Conservation (phyloP, 30 jellyfish, hydroid and myxozoan species). For the Mastigias papua region DNA sequence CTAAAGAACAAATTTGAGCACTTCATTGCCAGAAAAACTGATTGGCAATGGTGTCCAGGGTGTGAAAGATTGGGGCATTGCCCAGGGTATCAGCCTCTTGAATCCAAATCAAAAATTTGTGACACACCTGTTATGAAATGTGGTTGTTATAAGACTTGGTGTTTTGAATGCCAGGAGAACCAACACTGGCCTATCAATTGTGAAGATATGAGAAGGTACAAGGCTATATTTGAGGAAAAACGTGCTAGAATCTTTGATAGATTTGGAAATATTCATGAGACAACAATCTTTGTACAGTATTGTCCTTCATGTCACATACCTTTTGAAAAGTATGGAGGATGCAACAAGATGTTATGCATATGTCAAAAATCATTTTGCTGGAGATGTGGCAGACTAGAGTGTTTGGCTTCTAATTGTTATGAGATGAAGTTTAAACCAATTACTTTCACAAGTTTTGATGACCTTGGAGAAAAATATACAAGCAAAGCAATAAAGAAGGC, state of each 20-base stretch:
- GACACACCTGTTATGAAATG: constrained; percentile 42
- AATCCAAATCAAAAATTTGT: neutral
- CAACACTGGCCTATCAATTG: constrained; percentile 65
- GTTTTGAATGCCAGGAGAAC: constrained; percentile 40
- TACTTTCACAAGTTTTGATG: constrained; percentile 35
- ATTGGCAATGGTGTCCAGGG: constrained; percentile 57
- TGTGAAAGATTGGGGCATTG: constrained; percentile 38
- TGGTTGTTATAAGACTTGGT: constrained; percentile 22
- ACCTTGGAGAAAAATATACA: neutral
- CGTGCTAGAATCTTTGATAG: constrained; percentile 1
- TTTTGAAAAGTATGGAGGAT: constrained; percentile 47
- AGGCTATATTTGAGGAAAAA: neutral
- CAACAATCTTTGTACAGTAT: constrained; percentile 20
- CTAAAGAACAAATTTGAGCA: constrained; percentile 26
- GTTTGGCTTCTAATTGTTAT: neutral
- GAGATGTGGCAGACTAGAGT: constrained; percentile 12
- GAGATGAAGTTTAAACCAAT: neutral
- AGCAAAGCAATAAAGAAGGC: neutral
- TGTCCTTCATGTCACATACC: constrained; percentile 51
- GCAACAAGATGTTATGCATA: constrained; percentile 38
- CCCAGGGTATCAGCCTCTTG: constrained; percentile 1
- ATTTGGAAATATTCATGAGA: constrained; percentile 12
- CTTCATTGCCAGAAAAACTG: neutral
- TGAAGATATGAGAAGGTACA: neutral
- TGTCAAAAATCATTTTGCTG: constrained; percentile 46